Conservation (phyloP, 2,113 vertebrate genomes). For the Rynchops niger region DNA sequence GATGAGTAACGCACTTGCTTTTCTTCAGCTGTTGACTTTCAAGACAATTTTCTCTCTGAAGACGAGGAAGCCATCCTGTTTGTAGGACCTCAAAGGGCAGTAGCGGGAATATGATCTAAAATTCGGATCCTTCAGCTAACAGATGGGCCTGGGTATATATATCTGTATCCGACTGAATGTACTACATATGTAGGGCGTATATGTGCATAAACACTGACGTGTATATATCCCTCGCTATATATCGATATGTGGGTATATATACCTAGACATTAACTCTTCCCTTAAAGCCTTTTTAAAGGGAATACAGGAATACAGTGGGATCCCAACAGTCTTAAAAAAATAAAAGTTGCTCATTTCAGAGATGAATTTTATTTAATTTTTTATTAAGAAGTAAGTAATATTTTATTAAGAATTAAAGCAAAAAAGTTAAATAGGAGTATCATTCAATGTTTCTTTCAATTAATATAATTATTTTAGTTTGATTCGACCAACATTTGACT, state of each 20-base stretch:
- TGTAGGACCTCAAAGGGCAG: neutral
- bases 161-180: neutral
- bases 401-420: neutral
- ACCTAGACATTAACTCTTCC: neutral
- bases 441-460: neutral
- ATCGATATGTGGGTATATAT: neutral
- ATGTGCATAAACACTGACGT: neutral
- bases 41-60: neutral
- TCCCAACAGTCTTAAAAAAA: neutral
- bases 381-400: neutral
- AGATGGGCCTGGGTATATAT: neutral
- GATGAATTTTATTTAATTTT: neutral
- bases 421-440: neutral
- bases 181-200: neutral
- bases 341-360: neutral
- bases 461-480: neutral
- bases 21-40: neutral
- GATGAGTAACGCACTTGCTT: neutral
- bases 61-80: neutral
- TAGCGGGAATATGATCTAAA: neutral
- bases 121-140: neutral
- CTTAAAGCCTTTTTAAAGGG: neutral
- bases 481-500: neutral
- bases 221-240: neutral
- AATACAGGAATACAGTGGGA: neutral